Percentiles rank a stretch among this genome's conserved stretches.
Conservation (phyloP, 2,113 vertebrate species). For the Oryctolagus cuniculus region mOryCun1.1 NC_091449.1:26786001-26786500, state of each 20-base stretch:
- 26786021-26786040: too few species aligned
- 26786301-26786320: background rate
- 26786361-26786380: background rate
- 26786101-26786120: too few species aligned
- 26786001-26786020: background rate
- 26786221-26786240: background rate
- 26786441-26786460: too few species aligned
- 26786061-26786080: background rate
- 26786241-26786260: background rate
- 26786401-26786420: background rate
- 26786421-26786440: background rate
- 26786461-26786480: background rate
- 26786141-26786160: background rate
- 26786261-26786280: background rate
- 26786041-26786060: too few species aligned
- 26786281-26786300: background rate
- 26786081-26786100: background rate
- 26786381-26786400: background rate
- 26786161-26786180: background rate
- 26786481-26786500: background rate
- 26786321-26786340: background rate
- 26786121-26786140: background rate
- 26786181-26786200: background rate
- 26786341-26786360: background rate
- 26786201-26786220: background rate